Base-by-base conservation (phyloP, 2,888 invertebrate genomes). In the Caenorhabditis auriculariae region DNA sequence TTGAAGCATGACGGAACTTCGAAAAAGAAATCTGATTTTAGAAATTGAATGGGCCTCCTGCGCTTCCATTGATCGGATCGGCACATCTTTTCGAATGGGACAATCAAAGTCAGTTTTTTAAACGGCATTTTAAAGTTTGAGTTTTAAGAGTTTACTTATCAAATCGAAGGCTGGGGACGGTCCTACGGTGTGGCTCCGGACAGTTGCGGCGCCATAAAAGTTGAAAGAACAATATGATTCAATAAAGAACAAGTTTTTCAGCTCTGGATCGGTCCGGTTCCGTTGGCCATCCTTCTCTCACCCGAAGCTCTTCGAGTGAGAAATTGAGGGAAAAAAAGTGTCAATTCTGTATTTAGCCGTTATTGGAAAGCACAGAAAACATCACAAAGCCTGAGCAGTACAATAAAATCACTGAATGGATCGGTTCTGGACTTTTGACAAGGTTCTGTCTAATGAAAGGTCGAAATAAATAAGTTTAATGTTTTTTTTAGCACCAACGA, bases 391-490 rank as follows among this genome's bases (percentile, higher is more conserved):
- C 83, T n/a, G 66, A 66, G 9, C 82, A 83, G 54, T 85, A 85
- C 69, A 69, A 76, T 52, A 72, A 84, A 1, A 77, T 83, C 43
- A 62, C 59, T 41, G 82, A 83, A 5, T 85, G 85, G 85, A 79
- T 85, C 2, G 84, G 84, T n/a, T 82, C 82, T 21, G 85, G 85
- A 7, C 76, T 85, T 2, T 75, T 85, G 3, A 84, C 83, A 23
- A 83, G 82, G 82, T 62, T n/a, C n/a, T n/a, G n/a, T n/a, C n/a
- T n/a, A n/a, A n/a, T n/a, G n/a, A n/a, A n/a, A n/a, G n/a, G n/a
- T n/a, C n/a, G n/a, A n/a, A n/a, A n/a, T n/a, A n/a, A n/a, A n/a
- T n/a, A n/a, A n/a, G n/a, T n/a, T n/a, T n/a, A 38, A 17, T 38
- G 38, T 15, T 44, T n/a, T 7, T 55, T 77, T 28, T 58, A 84